Evolutionary conservation across 92 coral and sea anemone species (phyloP).

Genomic region (Nematostella vectensis): DNA sequence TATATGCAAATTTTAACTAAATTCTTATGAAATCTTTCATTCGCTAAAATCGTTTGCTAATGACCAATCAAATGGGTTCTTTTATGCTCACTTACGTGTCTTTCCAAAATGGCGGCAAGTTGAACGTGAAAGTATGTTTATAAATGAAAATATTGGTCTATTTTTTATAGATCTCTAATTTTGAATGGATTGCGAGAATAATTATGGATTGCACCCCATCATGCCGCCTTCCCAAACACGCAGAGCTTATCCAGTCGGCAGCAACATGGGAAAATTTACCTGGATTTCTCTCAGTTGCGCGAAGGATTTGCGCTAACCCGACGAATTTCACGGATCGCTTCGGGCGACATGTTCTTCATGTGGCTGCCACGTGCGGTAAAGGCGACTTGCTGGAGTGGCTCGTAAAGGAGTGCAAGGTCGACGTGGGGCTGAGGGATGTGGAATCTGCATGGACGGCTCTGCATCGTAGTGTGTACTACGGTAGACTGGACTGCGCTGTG

Average conservation of each 20-base stretch:
- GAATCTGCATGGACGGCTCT: constrained; percentile 91
- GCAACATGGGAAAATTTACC: constrained; percentile 62
- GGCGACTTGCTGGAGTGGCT: constrained; percentile 84
- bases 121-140: background rate
- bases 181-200: constrained; percentile 28
- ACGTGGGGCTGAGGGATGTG: constrained; percentile 42
- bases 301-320: constrained; percentile 68
- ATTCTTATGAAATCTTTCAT: constrained; percentile 4
- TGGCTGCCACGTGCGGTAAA: constrained; percentile 90
- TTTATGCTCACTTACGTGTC: constrained; percentile 34
- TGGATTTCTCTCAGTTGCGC: constrained; percentile 38
- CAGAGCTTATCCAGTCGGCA: constrained; percentile 61
- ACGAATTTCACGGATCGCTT: constrained; percentile 43
- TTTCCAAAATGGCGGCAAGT: constrained; percentile 66
- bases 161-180: background rate
- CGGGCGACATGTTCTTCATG: constrained; percentile 75
- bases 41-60: background rate
- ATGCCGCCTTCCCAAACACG: constrained; percentile 61
- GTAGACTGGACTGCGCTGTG: constrained; percentile 60
- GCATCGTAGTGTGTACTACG: constrained; percentile 74
- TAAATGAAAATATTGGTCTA: background rate
- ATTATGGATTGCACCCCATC: constrained; percentile 81
- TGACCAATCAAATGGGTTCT: constrained; percentile 30
- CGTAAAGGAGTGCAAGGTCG: constrained; percentile 47
- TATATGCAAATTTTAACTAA: background rate